A percentile compares a stretch with the other conserved stretches of the same genome.
Evolutionary conservation across 2,888 invertebrate species (phyloP).

Genomic region (Seira sanloemensis): DNA sequence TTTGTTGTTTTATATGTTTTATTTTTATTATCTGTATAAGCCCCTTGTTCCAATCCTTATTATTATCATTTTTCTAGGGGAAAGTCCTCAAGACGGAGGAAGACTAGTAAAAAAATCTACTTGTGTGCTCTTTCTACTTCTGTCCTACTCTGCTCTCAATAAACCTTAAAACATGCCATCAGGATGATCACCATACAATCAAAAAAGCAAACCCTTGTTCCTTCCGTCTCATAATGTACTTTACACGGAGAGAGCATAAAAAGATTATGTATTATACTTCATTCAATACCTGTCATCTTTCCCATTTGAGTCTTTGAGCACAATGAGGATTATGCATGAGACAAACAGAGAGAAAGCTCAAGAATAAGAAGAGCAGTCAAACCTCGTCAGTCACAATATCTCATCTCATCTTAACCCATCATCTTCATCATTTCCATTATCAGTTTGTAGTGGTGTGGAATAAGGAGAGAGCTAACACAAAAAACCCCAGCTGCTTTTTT

Average conservation of each 20-base stretch:
- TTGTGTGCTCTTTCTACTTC: neutral
- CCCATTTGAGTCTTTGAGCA: neutral
- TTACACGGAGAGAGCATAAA: no score
- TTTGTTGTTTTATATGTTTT: no score
- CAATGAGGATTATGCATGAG: no score
- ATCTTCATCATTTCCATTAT: conserved; percentile 45
- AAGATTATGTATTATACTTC: no score
- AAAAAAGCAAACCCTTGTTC: conserved; percentile 44
- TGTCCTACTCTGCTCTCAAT: conserved; percentile 9
- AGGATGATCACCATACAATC: no score
- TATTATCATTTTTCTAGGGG: conserved; percentile 33
- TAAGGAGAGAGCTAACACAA: conserved; percentile 20
- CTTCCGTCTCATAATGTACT: conserved; percentile 56
- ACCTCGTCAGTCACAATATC: conserved; percentile 50
- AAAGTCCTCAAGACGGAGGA: conserved; percentile 19
- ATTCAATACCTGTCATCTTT: conserved; percentile 54
- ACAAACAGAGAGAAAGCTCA: no score
- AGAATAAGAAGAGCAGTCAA: conserved; percentile 49
- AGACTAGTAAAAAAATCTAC: neutral
- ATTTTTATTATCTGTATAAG: no score
- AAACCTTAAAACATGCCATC: conserved; percentile 52
- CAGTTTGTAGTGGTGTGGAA: neutral
- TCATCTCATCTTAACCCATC: conserved; percentile 55
- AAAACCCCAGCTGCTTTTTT: no score
- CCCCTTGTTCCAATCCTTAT: no score